Evolutionary conservation across 2,113 vertebrate species (phyloP), one percentile per base, ranked within the genome.

Genomic region (Oryctolagus cuniculus): DNA sequence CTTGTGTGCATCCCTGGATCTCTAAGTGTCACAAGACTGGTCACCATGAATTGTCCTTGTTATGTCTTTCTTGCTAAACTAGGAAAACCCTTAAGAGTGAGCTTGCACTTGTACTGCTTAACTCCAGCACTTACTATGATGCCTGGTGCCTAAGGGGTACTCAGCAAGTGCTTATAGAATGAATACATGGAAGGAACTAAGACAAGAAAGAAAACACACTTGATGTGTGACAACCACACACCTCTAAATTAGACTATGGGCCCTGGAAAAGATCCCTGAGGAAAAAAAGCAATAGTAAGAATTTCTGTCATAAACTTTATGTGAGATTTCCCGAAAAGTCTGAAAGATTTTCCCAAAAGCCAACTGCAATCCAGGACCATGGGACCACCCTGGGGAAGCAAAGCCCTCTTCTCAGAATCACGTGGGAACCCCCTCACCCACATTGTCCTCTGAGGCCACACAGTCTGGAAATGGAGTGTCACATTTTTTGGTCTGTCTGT

Each of bases 371-470:
- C 63, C 96, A 95, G 89, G 93, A 85, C 72, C 81, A 81, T 69
- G 61, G 58, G 96, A 97, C 97, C 97, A 98, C 97, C 96, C 95
- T 95, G 96, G 49, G 77, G 87, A 96, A 93, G 84, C 96, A 92
- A 83, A 81, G 3, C 10, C 29, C 61, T 91, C 90, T 95, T 93
- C 92, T 96, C 86, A 94, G 89, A 96, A 95, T 83, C 84, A n/a
- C 16, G 4, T 90, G 93, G 85, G 31, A 90, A 73, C 16, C 73
- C 86, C 51, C 19, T 31, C 27, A 3, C 44, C 51, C 85, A 55
- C 85, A 58, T 24, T 85, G 79, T 95, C 72, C 53, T 94, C 89
- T 73, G 64, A 84, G 79, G 89, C 55, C 89, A 94, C 78, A 89
- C 79, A 93, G 89, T 87, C 89, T 96, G 96, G 73, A 97, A 97